phyloP scores from a whole-genome alignment of 2,113 vertebrate species.

The Elephantulus edwardii region DNA sequence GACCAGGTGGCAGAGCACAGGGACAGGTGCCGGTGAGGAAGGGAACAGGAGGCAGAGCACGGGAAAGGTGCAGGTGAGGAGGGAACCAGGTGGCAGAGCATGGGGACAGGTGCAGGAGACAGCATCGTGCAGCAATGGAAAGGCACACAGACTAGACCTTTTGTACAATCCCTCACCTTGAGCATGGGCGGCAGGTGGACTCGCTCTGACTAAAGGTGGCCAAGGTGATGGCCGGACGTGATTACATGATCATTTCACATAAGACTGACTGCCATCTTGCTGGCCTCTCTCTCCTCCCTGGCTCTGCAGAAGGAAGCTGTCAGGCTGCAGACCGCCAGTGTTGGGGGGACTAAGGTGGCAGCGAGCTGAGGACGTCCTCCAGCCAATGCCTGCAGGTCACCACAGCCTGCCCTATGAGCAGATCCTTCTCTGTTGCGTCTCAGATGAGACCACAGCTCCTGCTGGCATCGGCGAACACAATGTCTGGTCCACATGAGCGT shows the following conservation, averaged over 20 bases:
- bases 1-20: no score
- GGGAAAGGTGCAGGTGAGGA: no score
- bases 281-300: no score
- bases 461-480: not conserved
- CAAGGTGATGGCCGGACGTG: not conserved
- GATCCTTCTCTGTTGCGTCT: not conserved
- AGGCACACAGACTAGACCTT: no score
- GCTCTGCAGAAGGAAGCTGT: not conserved
- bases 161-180: not conserved
- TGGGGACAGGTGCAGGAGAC: no score
- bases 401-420: not conserved
- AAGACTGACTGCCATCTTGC: no score
- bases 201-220: not conserved
- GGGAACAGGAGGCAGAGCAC: no score
- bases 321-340: not conserved
- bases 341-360: rapidly evolving
- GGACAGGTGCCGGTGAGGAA: not conserved
- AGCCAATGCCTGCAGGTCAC: not conserved
- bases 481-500: not conserved
- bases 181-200: not conserved
- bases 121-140: no score
- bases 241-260: no score
- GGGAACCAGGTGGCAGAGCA: no score
- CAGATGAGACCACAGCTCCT: not conserved
- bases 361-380: not conserved